Evolutionary conservation across 2,113 vertebrate species (phyloP), one percentile per base, ranked within the genome.

Genomic region (Benitochromis conjunctus): DNA sequence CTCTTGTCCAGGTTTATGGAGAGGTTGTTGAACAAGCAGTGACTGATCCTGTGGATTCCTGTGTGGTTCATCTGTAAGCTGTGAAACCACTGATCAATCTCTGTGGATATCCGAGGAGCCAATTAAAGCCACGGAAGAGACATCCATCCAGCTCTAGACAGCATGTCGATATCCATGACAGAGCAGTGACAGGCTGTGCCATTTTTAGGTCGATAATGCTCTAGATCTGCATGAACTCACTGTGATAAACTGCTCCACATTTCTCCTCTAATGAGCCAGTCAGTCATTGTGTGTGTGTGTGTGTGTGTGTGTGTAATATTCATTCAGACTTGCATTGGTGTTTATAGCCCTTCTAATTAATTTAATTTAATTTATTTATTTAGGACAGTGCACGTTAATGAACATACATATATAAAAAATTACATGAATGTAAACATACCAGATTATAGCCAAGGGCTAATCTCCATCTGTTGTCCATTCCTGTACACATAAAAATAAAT

Each of bases 171-270:
- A 90, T 53, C 66, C 71, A 4, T 54, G 74, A 56, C 81, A 57
- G 54, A 80, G 53, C 51, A 56, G 48, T 90, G 88, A 88, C 86
- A 83, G 79, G 82, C 57, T 41, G 57, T 81, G 85, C 58, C 82
- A 38, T 78, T 89, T 92, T 91, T 71, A 84, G 80, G 82, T 94
- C 89, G 78, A 94, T 88, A 89, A 81, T 76, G 81, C 83, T 83
- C 86, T 66, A 80, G 66, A 82, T 91, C 88, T 87, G 89, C 80
- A 80, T 84, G 80, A 79, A 86, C 85, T 83, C 77, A n/a, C 57
- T 79, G 82, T 92, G 83, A 90, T 90, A 90, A 88, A 60, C 86
- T 62, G 86, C 55, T 80, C 71, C 51, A 83, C 83, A 81, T 80
- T 84, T 84, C 87, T 82, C 38, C 24, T 18, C 86, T 91, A 93